Conservation (phyloP, 2,113 vertebrate species). For the Orcinus orca region DNA sequence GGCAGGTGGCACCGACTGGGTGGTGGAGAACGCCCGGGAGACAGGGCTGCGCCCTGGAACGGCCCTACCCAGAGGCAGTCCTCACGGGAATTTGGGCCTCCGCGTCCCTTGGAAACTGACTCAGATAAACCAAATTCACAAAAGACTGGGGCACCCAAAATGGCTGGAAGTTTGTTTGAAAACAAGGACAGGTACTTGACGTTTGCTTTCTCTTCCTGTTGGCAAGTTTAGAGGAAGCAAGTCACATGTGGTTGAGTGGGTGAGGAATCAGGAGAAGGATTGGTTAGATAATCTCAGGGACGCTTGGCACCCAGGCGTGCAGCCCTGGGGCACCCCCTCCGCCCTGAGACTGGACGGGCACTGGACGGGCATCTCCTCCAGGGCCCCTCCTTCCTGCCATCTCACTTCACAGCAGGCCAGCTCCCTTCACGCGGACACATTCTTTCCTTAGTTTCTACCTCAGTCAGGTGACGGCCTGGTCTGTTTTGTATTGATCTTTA, state of each 20-base stretch:
- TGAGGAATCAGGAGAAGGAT: neutral
- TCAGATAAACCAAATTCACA: neutral
- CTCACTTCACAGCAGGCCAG: neutral
- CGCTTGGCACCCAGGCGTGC: neutral
- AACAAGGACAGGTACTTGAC: neutral
- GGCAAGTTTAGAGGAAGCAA: neutral
- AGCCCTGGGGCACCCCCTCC: neutral
- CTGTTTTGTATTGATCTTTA: neutral
- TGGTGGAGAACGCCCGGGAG: neutral
- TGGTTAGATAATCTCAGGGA: neutral
- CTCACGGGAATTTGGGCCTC: neutral
- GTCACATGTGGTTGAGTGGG: neutral
- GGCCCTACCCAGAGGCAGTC: neutral
- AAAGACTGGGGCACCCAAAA: neutral
- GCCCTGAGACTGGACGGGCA: neutral
- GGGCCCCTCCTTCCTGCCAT: neutral
- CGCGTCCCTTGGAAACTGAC: neutral
- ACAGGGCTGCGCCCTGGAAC: neutral
- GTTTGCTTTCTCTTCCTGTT: neutral
- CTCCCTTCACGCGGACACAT: neutral
- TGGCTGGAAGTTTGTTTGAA: neutral
- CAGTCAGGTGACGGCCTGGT: neutral
- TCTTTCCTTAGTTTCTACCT: neutral
- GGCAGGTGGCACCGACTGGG: neutral
- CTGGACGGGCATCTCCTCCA: neutral